phyloP scores from a whole-genome alignment of 1,140 invertebrate species.

The Nautilus pompilius region DNA sequence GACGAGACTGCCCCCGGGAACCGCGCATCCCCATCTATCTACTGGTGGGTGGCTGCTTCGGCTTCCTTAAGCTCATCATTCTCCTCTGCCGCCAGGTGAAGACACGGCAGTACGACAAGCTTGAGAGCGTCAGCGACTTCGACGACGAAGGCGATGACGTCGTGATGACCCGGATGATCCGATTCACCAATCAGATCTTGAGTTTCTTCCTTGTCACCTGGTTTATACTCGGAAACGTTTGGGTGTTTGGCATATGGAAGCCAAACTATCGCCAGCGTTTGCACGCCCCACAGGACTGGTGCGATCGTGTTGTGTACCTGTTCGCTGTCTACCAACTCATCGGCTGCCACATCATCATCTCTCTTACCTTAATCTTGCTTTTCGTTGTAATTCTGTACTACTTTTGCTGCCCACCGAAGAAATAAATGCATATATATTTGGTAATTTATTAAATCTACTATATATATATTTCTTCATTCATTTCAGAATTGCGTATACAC shows the following conservation, averaged over 20 bases:
- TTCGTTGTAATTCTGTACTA: conserved; percentile 48
- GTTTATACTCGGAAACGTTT: conserved; percentile 66
- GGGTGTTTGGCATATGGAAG: conserved; percentile 24
- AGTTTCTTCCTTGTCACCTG: conserved; percentile 58
- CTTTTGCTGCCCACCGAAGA: background rate
- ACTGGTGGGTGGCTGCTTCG: conserved; percentile 25
- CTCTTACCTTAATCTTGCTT: conserved; percentile 61
- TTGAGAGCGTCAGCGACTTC: conserved; percentile 57
- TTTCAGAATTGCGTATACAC: too few relatives aligned
- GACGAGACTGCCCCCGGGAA: conserved; percentile 24
- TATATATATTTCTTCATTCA: too few relatives aligned
- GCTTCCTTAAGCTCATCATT: conserved; percentile 15
- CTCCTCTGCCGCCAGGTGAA: background rate
- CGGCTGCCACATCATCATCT: conserved; percentile 65
- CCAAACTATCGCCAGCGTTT: conserved; percentile 55
- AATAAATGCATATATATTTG: too few relatives aligned
- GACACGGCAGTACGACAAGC: background rate
- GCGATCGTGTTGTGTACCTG: conserved; percentile 19
- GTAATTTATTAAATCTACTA: too few relatives aligned
- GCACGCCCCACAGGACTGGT: conserved; percentile 48
- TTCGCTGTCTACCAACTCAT: conserved; percentile 62
- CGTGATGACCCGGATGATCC: background rate
- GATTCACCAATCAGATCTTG: conserved; percentile 49
- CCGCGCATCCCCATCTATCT: conserved; percentile 28
- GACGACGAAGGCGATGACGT: conserved; percentile 46